These are phyloP conservation scores for Synergus japonicus DNA, from an alignment of 2,888 invertebrate species.

Conservation along the genomic window DNA sequence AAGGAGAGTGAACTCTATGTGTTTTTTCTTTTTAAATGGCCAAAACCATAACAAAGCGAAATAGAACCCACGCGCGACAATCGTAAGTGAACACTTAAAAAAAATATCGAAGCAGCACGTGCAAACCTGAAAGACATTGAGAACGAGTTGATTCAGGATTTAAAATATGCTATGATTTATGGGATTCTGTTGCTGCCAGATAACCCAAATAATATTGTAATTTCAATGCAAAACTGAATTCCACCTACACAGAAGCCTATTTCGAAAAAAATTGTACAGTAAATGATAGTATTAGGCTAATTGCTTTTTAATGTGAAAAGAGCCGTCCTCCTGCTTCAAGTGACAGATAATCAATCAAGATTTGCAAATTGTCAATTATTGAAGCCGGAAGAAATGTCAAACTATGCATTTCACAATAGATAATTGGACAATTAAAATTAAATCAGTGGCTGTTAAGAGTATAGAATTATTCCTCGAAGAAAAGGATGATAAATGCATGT, in stretches of 20 bases:
- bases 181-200: background rate
- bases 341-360: background rate
- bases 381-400: background rate
- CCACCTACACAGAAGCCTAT: background rate
- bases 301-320: background rate
- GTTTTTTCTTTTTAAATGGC: constrained; percentile 10
- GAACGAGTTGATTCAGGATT: background rate
- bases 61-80: constrained; percentile 3
- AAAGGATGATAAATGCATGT: constrained; percentile 60
- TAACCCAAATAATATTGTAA: constrained; percentile 3
- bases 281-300: background rate
- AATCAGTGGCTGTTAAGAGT: background rate
- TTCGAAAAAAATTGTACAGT: background rate
- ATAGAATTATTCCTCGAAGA: constrained; percentile 44
- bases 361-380: background rate
- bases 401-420: background rate
- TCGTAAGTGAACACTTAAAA: constrained; percentile 7
- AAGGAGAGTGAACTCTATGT: constrained; percentile 28
- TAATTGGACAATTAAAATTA: constrained; percentile 21
- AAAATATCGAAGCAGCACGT: constrained; percentile 29
- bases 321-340: background rate
- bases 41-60: constrained; percentile 2
- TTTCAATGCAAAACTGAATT: background rate
- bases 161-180: background rate
- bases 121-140: constrained; percentile 7